Evolutionary conservation across 1,140 invertebrate species (phyloP).

Genomic region (Monomorium pharaonis): DNA sequence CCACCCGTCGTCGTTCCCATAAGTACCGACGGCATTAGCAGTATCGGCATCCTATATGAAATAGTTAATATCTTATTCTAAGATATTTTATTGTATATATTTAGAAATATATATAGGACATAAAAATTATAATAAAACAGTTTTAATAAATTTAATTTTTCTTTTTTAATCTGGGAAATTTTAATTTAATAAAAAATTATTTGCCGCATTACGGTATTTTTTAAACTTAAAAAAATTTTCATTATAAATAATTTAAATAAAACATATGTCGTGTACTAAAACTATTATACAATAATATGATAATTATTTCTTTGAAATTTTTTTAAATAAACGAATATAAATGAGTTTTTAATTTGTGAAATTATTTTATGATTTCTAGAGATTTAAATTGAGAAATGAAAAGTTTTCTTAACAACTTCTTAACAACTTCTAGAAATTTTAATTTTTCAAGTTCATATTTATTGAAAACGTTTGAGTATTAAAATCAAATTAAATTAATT

Average conservation of each 20-base stretch:
- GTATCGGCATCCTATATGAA: not conserved
- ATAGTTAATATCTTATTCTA: not conserved
- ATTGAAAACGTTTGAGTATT: not conserved
- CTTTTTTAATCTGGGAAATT: not conserved
- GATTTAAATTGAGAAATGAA: not conserved
- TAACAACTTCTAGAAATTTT: too few species aligned
- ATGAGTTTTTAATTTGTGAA: not conserved
- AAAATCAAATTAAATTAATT: not conserved
- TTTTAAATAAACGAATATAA: not conserved
- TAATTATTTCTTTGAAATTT: not conserved
- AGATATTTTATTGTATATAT: not conserved
- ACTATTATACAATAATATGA: not conserved
- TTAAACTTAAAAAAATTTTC: not conserved
- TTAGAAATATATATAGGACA: not conserved
- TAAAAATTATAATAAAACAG: not conserved
- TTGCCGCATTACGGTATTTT: too few species aligned
- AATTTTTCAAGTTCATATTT: not conserved
- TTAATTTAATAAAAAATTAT: not conserved
- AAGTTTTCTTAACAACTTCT: too few species aligned
- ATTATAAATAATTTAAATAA: conserved; percentile 8
- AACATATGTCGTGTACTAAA: not conserved
- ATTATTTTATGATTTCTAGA: not conserved
- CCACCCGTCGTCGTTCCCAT: not conserved
- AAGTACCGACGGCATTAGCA: conserved; percentile 10
- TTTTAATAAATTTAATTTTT: not conserved